Percentiles rank a stretch among this genome's conserved stretches.
Conservation (phyloP, 2,113 vertebrate genomes). For the Aldabrachelys gigantea region DNA sequence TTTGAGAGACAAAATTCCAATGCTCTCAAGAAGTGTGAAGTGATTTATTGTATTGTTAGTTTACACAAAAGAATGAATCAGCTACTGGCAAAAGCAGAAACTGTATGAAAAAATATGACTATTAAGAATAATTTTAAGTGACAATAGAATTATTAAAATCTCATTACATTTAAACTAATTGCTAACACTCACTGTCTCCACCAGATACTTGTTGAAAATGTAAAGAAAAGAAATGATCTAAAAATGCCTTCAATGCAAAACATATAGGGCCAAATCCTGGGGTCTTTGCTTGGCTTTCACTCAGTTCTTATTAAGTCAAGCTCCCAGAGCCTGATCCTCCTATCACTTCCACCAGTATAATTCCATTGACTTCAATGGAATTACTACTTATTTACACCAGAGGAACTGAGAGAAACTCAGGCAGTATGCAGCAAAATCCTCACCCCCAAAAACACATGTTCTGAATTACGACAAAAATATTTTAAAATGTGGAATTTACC, state of each 20-base stretch:
- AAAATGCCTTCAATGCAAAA: neutral
- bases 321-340: neutral
- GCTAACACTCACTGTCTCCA: neutral
- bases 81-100: neutral
- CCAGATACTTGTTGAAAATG: neutral
- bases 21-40: neutral
- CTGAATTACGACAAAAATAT: neutral
- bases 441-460: rapidly evolving
- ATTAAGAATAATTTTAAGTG: neutral
- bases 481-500: conserved; percentile 74
- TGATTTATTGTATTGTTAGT: neutral
- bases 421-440: neutral
- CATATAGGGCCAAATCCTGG: neutral
- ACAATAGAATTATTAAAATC: neutral
- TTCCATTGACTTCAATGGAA: neutral
- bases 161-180: neutral
- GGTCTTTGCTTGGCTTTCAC: neutral
- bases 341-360: neutral
- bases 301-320: neutral
- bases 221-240: neutral
- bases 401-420: neutral
- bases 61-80: neutral
- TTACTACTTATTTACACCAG: neutral
- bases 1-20: neutral
- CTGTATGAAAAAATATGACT: neutral